Evolutionary conservation across 2,113 vertebrate genomes (phyloP).

Genomic region (Cyphomyrus plagiostoma): DNA sequence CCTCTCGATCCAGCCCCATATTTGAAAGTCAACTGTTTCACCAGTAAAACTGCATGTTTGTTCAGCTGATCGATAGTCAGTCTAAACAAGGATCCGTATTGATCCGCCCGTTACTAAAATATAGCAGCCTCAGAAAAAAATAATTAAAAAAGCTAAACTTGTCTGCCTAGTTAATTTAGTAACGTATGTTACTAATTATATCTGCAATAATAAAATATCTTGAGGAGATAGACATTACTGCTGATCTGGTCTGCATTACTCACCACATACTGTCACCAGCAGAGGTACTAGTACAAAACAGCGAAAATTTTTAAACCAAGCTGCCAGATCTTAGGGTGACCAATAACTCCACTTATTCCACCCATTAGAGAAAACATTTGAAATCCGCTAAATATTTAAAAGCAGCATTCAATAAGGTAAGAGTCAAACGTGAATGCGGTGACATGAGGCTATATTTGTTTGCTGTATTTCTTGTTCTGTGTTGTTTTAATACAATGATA

Average conservation of each 20-base stretch:
- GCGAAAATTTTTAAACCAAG: neutral
- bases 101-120: neutral
- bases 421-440: neutral
- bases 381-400: neutral
- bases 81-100: neutral
- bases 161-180: neutral
- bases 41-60: neutral
- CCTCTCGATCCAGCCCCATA: neutral
- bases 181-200: neutral
- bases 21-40: neutral
- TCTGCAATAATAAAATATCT: neutral
- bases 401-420: neutral
- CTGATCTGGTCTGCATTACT: neutral
- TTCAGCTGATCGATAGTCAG: neutral
- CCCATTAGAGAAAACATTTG: neutral
- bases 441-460: neutral
- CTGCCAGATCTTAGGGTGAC: neutral
- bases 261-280: neutral
- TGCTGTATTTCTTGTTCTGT: neutral
- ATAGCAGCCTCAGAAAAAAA: neutral
- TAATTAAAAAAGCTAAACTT: neutral
- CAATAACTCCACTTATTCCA: neutral
- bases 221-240: neutral
- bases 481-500: neutral
- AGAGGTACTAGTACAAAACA: neutral